phyloP scores from a whole-genome alignment of 2,113 vertebrate genomes.

The Grammomys dolichurus region DNA sequence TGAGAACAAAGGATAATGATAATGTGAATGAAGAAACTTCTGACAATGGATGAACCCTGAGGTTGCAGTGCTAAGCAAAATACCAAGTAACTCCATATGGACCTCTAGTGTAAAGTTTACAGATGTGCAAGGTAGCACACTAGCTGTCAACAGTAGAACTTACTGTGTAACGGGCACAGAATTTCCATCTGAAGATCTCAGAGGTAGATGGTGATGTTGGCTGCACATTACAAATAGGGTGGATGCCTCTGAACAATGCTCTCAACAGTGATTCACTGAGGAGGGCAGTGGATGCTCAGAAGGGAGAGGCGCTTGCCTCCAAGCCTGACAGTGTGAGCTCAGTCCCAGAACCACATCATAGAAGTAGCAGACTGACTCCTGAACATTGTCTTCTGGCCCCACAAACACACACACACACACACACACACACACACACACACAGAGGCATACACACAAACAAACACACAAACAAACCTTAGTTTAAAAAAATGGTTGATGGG shows the following conservation, averaged over 20 bases:
- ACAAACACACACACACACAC: not conserved
- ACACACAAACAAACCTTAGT: not conserved
- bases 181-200: not conserved
- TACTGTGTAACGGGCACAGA: too few species aligned
- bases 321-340: not conserved
- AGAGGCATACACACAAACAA: not conserved
- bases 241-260: not conserved
- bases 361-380: not conserved
- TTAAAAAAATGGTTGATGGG: not conserved
- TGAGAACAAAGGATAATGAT: not conserved
- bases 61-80: not conserved
- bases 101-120: not conserved
- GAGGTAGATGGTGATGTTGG: not conserved
- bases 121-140: rapidly evolving
- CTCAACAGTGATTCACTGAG: not conserved
- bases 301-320: not conserved
- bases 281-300: not conserved
- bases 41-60: rapidly evolving
- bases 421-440: not conserved
- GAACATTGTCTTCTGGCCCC: not conserved
- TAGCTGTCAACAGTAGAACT: not conserved
- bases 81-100: not conserved
- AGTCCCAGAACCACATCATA: not conserved
- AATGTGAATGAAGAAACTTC: not conserved
- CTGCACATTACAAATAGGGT: rapidly evolving